Base-by-base conservation (phyloP, 2,113 vertebrate genomes). In the Glaucomys volans region DNA sequence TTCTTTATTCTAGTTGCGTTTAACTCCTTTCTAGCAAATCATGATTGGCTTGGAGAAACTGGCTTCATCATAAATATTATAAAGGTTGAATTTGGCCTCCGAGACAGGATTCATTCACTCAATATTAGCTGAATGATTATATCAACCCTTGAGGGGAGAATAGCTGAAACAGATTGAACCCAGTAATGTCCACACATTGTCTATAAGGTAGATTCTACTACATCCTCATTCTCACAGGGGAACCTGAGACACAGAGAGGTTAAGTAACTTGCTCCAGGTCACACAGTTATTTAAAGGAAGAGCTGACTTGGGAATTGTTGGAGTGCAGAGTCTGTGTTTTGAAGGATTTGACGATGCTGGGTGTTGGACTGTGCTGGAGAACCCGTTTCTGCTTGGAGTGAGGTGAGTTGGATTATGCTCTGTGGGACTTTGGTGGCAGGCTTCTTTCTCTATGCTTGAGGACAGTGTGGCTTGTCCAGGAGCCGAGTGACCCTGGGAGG, bases 11-110 rank as follows among this genome's bases (percentile, higher is more conserved):
- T 74, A 82, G 28, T 71, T 92, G 67, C 57, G 94, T 92, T 94
- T 77, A 90, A 84, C 26, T 92, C n/a, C 66, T 88, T 76, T 57
- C 88, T 4, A 75, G 67, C 88, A 67, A 88, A 77, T 91, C 72
- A 74, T 42, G 67, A 94, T 40, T 62, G 82, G 14, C 20, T 74
- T 67, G 37, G 62, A 87, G 75, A 75, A 91, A 76, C 32, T 8
- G 24, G 12, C n/a, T 96, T 81, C 90, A 87, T 88, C 54, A 93
- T 84, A 64, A 95, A 97, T 85, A 89, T 52, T 74, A 76, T 64
- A 82, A 79, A 95, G 74, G 40, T 93, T 90, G 50, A 90, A 71
- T 86, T 37, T 81, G 86, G 28, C 79, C 89, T 95, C 32, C 44
- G 85, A 91, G 69, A 50, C 10, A 50, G 42, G 14, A 67, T 91